Base-by-base conservation (phyloP, 2,888 invertebrate genomes). In the Lissonota sp. region DNA sequence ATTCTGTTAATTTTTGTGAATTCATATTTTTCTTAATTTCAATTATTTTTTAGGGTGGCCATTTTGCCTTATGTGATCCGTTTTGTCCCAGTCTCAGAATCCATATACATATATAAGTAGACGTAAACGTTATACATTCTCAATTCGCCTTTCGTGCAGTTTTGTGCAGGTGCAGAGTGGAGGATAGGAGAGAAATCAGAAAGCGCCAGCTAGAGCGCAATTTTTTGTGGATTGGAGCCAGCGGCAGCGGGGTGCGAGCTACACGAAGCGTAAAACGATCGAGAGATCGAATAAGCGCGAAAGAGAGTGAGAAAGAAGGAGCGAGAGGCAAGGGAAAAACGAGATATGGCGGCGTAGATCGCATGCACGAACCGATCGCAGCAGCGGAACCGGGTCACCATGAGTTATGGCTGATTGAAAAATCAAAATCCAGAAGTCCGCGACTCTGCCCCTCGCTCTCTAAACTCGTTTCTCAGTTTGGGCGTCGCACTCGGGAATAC, bases 401-500 rank as follows among this genome's bases (percentile, higher is more conserved):
- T 66, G 78, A 81, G 81, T 81, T 78, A 78, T 71, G 81, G 81
- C 81, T 81, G 81, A 81, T 81, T 81, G 78, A 81, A 81, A 81
- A 78, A 81, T 81, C 81, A 81, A 78, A 78, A 81, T 66, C 78
- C 51, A 57, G 64, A 64, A 73, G 46, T 55, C 60, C 44, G 12
- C 64, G 58, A 4, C 14, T 64, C 57, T 14, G 57, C 57, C 16
- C 10, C 10, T 51, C 60, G 51, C 51, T n/a, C 44, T 4, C n/a
- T 60, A 4, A 3, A 6, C 42, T 44, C 55, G 6, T 14, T 12
- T 39, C 6, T 12, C 60, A 40, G 55, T 42, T 51, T 55, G 44
- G 37, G 10, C 55, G 26, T 49, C 57, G 49, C 12, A 10, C 49
- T 8, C 53, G 37, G 16, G 76, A 64, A 74, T 80, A 64, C 58